These are phyloP conservation scores for Grus americana DNA, from an alignment of 2,113 vertebrate species.

Conservation along the genomic window DNA sequence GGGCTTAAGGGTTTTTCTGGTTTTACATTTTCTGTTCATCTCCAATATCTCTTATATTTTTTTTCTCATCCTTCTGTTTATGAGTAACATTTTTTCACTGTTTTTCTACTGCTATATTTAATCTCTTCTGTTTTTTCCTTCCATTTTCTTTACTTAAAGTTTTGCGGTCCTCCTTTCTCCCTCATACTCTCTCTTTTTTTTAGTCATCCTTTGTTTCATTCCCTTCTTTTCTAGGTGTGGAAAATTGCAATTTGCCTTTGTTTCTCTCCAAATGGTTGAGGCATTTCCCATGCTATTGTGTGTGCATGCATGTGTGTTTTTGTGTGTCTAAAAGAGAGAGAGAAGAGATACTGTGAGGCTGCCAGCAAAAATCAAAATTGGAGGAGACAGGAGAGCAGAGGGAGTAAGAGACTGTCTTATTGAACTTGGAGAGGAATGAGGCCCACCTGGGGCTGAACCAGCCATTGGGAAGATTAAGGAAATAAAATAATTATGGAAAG, in stretches of 20 bases:
- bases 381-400: conserved; percentile 61
- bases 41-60: background rate
- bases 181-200: background rate
- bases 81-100: background rate
- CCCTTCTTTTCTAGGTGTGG: background rate
- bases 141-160: background rate
- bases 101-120: background rate
- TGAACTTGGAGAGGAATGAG: conserved; percentile 68
- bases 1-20: background rate
- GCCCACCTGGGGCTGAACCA: conserved; percentile 67
- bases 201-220: background rate
- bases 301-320: background rate
- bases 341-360: conserved; percentile 5
- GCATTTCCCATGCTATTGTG: conserved; percentile 4
- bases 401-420: conserved; percentile 66
- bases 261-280: background rate
- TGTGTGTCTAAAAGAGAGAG: background rate
- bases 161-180: background rate
- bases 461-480: conserved; percentile 74
- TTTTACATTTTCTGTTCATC: background rate
- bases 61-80: background rate
- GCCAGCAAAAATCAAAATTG: conserved; percentile 67
- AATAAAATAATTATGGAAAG: conserved; percentile 78
- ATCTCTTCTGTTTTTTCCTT: background rate
- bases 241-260: background rate